Evolutionary conservation across 2,888 invertebrate species (phyloP).

Genomic region (Mythimna pallens): DNA sequence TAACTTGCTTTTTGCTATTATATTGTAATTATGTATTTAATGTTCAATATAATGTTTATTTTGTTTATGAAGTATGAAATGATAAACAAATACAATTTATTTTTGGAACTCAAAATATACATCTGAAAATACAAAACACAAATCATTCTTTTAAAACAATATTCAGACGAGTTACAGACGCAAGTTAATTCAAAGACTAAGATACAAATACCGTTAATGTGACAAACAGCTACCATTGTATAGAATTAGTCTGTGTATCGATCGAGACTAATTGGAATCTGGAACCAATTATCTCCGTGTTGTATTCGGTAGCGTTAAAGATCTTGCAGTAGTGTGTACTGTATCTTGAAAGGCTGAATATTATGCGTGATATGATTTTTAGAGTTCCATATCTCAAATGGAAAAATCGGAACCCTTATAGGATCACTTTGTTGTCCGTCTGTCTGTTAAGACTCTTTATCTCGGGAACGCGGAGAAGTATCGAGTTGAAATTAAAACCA

Average conservation of each 20-base stretch:
- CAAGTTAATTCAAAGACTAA: slow-evolving; percentile 18
- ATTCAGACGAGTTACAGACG: slow-evolving; percentile 3
- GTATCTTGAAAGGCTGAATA: background rate
- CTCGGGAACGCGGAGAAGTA: too few relatives aligned
- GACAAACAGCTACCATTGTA: slow-evolving; percentile 28
- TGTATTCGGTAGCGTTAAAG: slow-evolving; percentile 28
- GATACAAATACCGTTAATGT: slow-evolving; percentile 18
- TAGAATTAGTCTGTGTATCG: slow-evolving; percentile 42
- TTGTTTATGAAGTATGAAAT: too few relatives aligned
- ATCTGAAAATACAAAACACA: background rate
- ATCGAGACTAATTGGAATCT: slow-evolving; percentile 54
- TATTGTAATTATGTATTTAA: too few relatives aligned
- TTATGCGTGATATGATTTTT: background rate
- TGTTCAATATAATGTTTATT: too few relatives aligned
- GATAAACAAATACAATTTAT: background rate
- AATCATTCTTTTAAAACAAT: background rate
- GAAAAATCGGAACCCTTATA: too few relatives aligned
- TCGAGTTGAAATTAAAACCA: too few relatives aligned
- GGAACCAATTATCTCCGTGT: slow-evolving; percentile 45
- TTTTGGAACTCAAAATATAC: background rate
- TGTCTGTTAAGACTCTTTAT: too few relatives aligned
- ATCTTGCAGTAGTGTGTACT: slow-evolving; percentile 16
- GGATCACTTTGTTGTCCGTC: too few relatives aligned
- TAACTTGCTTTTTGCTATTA: too few relatives aligned
- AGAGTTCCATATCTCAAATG: too few relatives aligned